Evolutionary conservation across 2,797 vertebrate species (phyloP).

Genomic region (Cuniculus paca): DNA sequence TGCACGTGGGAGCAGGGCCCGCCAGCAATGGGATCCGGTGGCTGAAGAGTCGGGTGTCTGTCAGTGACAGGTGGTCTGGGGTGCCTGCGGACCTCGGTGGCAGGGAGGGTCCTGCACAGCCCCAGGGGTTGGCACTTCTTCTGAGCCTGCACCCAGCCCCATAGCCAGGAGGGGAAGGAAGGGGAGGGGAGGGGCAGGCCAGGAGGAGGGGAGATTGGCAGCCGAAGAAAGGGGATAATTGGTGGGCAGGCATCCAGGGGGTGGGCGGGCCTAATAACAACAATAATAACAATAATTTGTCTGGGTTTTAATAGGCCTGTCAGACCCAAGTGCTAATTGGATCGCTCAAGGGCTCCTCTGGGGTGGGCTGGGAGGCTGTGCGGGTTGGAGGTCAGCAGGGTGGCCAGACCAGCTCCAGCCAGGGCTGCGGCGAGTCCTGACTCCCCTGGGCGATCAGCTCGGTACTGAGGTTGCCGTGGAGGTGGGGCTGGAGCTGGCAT

Average conservation of each 20-base stretch:
- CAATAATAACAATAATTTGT: conserved; percentile 81
- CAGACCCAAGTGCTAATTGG: conserved; percentile 60
- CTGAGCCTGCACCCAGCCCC: not conserved
- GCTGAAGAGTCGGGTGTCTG: not conserved
- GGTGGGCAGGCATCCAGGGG: conserved; percentile 64
- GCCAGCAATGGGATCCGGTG: not conserved
- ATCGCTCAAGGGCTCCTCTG: not conserved
- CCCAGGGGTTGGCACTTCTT: not conserved
- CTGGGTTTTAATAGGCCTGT: not conserved
- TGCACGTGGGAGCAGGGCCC: not conserved
- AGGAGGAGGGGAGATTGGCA: conserved; percentile 51
- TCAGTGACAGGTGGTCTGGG: not conserved
- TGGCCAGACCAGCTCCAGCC: too few relatives aligned
- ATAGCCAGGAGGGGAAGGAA: not conserved
- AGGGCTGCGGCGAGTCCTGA: too few relatives aligned
- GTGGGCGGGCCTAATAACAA: conserved; percentile 68
- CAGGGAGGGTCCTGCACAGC: not conserved
- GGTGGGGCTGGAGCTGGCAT: too few relatives aligned
- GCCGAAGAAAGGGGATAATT: conserved; percentile 71
- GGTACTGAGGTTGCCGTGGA: not conserved
- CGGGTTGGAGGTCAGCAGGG: not conserved
- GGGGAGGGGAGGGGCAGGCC: not conserved
- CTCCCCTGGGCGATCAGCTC: not conserved
- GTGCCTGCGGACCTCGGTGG: accelerated
- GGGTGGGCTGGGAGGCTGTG: not conserved